Evolutionary conservation across 2,797 vertebrate genomes (phyloP).

Genomic region (Crax fasciolata): DNA sequence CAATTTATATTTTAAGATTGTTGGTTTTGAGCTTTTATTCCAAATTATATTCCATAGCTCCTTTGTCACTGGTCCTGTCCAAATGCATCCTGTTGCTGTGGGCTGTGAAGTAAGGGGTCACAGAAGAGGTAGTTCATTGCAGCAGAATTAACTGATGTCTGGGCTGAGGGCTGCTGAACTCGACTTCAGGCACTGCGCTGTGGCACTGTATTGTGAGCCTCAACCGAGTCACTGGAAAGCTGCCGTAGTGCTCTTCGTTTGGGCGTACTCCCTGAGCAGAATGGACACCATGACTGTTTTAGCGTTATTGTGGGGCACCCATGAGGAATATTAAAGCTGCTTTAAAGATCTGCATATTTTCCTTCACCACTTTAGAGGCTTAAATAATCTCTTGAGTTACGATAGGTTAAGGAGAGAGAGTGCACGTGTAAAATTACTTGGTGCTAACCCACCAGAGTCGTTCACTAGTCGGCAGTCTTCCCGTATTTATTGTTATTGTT

Average conservation of each 20-base stretch:
- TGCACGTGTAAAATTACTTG: neutral
- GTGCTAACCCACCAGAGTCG: neutral
- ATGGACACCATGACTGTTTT: neutral
- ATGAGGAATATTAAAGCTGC: fast-evolving
- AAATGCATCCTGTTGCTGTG: neutral
- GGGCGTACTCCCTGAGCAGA: neutral
- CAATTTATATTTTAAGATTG: neutral
- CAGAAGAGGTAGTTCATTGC: fast-evolving
- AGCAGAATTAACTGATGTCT: neutral
- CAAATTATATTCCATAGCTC: neutral
- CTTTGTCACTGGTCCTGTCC: neutral
- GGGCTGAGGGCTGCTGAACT: neutral
- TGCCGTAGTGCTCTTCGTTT: neutral
- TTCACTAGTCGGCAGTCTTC: neutral
- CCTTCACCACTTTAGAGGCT: neutral
- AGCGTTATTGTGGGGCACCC: fast-evolving
- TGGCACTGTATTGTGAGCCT: fast-evolving
- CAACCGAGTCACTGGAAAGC: neutral
- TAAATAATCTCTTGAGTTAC: fast-evolving
- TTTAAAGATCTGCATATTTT: neutral
- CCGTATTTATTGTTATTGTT: neutral
- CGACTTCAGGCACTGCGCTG: neutral
- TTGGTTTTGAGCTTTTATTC: neutral
- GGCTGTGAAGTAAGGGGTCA: neutral
- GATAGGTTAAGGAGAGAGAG: neutral